Percentiles rank a stretch among this genome's conserved stretches.
phyloP scores from a whole-genome alignment of 2,888 invertebrate genomes.

The Drosophila mulleri region DNA sequence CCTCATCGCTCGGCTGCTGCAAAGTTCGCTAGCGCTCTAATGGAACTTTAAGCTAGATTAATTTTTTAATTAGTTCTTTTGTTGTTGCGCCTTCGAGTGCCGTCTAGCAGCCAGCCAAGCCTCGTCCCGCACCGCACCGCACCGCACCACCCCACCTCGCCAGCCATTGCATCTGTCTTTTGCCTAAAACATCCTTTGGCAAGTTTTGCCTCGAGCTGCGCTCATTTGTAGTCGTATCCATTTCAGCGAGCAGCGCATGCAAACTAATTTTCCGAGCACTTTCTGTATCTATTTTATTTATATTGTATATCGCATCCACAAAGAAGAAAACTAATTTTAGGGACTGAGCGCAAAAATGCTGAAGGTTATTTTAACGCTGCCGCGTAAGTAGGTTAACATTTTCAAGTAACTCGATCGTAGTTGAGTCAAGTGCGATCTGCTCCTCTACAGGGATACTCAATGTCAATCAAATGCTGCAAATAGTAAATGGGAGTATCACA shows the following conservation, averaged over 20 bases:
- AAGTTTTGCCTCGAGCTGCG: conserved; percentile 48
- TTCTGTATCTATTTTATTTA: conserved; percentile 51
- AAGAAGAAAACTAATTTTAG: background rate
- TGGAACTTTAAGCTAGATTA: conserved; percentile 82
- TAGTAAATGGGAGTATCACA: no score
- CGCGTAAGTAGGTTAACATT: conserved; percentile 3
- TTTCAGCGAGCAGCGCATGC: conserved; percentile 66
- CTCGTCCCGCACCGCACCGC: background rate
- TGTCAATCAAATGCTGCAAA: background rate
- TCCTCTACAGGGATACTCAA: fast-evolving
- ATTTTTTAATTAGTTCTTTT: conserved; percentile 83
- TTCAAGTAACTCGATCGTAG: background rate
- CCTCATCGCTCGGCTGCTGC: conserved; percentile 50
- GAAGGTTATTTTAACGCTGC: background rate
- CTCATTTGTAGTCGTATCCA: conserved; percentile 74
- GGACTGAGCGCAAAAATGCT: background rate
- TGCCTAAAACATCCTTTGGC: conserved; percentile 55
- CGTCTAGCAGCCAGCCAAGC: conserved; percentile 38
- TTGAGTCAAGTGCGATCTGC: no score
- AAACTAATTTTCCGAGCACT: conserved; percentile 72
- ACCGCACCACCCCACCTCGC: no score
- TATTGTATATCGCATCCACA: conserved; percentile 15
- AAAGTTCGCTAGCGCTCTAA: conserved; percentile 77
- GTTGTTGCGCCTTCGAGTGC: conserved; percentile 76
- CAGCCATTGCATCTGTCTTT: background rate